Evolutionary conservation across 2,113 vertebrate genomes (phyloP), one percentile per base, ranked within the genome.

Genomic region (Cavia porcellus): DNA sequence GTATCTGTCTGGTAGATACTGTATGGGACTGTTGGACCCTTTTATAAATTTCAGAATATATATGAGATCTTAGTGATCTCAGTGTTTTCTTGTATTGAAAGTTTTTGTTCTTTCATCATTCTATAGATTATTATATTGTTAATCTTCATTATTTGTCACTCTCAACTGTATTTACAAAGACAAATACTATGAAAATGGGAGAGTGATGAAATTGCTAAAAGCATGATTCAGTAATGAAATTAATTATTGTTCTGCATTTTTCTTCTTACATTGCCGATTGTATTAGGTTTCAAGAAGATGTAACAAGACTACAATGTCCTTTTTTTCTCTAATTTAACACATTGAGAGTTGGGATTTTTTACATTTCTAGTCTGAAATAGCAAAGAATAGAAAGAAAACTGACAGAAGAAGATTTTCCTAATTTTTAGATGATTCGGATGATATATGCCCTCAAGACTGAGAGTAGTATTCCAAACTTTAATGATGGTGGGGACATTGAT

Each of bases 281-380:
- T 7, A 24, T 89, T 35, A 22, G 13, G 12, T 90, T 94, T 90
- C 13, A 55, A 45, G 77, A 89, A 70, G 22, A 7, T 68, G 68
- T 20, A 86, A 77, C 93, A 82, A 88, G 70, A 75, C 42, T 57
- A 19, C 61, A 74, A 50, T 45, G 0, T 81, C 7, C 28, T 30
- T 94, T 81, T 45, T 42, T 92, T 45, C 50, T 92, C 42, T 92
- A 24, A 25, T 59, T 74, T 74, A 84, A 89, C 19, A 80, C 11
- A 87, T 25, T 55, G 59, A 90, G 55, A 88, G 88, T 94, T 20
- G 79, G 12, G 64, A 64, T 50, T 96, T 77, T 52, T 57, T 96
- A 91, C 30, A 47, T 80, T 89, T 89, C 38, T 42, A 86, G 2
- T 5, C 52, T 42, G 13, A 74, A 92, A 86, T 94, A n/a, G 13